Evolutionary conservation across 2,797 vertebrate genomes (phyloP), one percentile per base, ranked within the genome.

Genomic region (Limnodromus scolopaceus): DNA sequence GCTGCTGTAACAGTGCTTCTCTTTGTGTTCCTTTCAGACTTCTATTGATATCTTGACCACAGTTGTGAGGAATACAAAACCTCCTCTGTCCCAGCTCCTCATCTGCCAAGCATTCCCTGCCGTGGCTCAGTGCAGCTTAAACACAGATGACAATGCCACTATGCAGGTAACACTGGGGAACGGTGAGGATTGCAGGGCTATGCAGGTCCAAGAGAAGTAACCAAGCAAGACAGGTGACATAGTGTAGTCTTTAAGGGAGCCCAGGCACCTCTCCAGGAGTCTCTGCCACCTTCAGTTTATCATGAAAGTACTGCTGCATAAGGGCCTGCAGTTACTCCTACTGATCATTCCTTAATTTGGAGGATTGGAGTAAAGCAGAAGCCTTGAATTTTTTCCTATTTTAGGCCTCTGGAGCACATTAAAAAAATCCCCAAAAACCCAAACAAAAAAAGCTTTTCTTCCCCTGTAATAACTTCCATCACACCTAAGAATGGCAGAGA

Each of bases 1-100:
- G 58, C 63, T 79, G 36, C 84, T 58, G 34, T 79, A 49, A 82
- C 71, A 43, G 17, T 45, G 38, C 77, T 64, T 46, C 23, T 66
- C 20, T 80, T 39, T 87, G 39, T 86, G 69, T 63, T 92, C 51
- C 68, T 83, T 96, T 64, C 98, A 99, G 99, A 99, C 99, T 2
- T 99, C 99, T 63, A 99, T 99, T 58, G 99, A 99, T 95, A 99
- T 99, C 96, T 96, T 99, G 97, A 99, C 99, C 68, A 99, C 99
- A 9, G 99, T 99, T 28, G 99, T 99, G 64, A 98, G 99, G 91
- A 99, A 99, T 91, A 99, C 99, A 16, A 99, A 99, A 85, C 98
- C 99, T 6, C 99, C 99, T 8, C 98, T 99, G 61, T 99, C 99
- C 13, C 99, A 99, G 97, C 98, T 99, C 96, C 98, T 99, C 55